Conservation (phyloP, 2,888 invertebrate genomes). For the Stenotaenia linearis region DNA sequence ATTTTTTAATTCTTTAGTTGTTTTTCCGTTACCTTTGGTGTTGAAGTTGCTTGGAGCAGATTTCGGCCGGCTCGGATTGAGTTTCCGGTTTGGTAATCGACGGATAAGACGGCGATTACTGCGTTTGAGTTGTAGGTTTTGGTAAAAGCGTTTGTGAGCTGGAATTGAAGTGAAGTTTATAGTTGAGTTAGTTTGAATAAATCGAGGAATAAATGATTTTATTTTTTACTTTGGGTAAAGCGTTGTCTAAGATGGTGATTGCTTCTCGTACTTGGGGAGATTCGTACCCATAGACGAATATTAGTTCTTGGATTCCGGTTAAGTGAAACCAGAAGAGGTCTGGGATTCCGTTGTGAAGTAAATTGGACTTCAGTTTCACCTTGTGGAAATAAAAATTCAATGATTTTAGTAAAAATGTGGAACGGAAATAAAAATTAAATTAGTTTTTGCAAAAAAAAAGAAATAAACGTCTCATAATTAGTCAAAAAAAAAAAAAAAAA, state of each 20-base stretch:
- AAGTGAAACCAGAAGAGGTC: slow-evolving; percentile 57
- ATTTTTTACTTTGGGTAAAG: neutral
- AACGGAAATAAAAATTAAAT: no score
- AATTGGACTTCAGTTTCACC: slow-evolving; percentile 24
- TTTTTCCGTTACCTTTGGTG: neutral
- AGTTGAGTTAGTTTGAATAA: no score
- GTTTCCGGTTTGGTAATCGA: slow-evolving; percentile 29
- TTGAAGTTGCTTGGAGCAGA: slow-evolving; percentile 24
- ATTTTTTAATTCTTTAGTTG: neutral
- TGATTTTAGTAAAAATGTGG: no score
- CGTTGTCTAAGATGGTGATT: slow-evolving; percentile 51
- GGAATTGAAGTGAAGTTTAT: no score
- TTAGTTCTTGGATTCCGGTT: slow-evolving; percentile 58
- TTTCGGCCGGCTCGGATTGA: slow-evolving; percentile 29
- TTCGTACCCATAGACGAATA: slow-evolving; percentile 60
- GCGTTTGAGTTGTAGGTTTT: slow-evolving; percentile 10
- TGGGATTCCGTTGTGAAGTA: slow-evolving; percentile 52
- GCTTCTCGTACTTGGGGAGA: slow-evolving; percentile 53
- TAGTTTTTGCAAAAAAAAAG: no score
- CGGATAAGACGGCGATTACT: neutral
- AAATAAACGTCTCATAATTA: no score
- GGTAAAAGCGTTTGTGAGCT: neutral
- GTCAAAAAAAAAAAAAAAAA: slow-evolving; percentile 32
- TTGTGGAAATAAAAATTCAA: no score
- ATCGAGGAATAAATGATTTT: no score